Conservation (phyloP, 2,888 invertebrate genomes). For the Mesoligia furuncula region DNA sequence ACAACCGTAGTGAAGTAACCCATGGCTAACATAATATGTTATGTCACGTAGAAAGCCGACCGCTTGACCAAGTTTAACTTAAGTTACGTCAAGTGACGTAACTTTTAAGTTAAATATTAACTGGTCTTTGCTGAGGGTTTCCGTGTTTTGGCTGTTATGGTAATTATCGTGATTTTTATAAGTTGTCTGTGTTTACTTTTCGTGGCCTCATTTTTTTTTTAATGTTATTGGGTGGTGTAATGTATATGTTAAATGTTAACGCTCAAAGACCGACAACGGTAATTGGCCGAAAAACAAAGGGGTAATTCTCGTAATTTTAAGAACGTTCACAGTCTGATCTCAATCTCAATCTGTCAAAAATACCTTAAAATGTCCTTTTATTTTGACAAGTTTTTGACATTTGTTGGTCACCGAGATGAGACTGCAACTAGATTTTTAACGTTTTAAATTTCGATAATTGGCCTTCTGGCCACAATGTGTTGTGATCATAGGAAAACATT, state of each 20-base stretch:
- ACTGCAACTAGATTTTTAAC: too few species aligned
- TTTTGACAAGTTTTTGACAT: too few species aligned
- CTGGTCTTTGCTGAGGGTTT: constrained; percentile 40
- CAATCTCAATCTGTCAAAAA: too few species aligned
- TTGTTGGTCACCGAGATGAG: too few species aligned
- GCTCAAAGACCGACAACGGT: too few species aligned
- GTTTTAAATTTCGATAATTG: too few species aligned
- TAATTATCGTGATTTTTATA: constrained; percentile 30
- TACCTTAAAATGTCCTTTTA: too few species aligned
- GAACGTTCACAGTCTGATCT: too few species aligned
- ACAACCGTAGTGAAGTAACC: constrained; percentile 48
- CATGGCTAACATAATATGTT: constrained; percentile 33
- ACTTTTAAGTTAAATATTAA: constrained; percentile 23
- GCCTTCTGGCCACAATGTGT: too few species aligned
- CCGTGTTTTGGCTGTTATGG: constrained; percentile 37
- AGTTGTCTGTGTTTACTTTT: constrained; percentile 22
- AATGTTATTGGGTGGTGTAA: neutral
- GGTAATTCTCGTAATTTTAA: too few species aligned
- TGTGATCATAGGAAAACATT: too few species aligned
- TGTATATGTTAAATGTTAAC: neutral
- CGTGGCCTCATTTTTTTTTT: constrained; percentile 31
- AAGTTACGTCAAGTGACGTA: constrained; percentile 51
- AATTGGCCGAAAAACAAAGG: too few species aligned
- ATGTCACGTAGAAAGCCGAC: constrained; percentile 59
- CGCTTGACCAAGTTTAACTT: constrained; percentile 44